Evolutionary conservation across 2,888 invertebrate genomes (phyloP).

Genomic region (Tiliacea citrago): DNA sequence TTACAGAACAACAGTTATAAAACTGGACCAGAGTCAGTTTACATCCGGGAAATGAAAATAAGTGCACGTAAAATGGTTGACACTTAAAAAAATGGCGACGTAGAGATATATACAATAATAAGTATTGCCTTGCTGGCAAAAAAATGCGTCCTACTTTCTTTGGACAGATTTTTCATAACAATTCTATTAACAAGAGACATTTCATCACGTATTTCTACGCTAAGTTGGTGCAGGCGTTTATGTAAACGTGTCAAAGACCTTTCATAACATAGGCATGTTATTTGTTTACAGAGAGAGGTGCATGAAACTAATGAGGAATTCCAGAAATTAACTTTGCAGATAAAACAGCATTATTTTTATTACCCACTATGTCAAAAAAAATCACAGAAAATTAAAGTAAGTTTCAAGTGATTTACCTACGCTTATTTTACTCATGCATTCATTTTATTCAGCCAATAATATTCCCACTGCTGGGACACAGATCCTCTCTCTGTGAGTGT

Average conservation of each 20-base stretch:
- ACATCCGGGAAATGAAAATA: neutral
- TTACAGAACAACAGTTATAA: neutral
- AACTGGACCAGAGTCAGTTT: neutral
- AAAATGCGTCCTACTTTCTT: conserved; percentile 4
- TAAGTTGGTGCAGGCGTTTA: neutral
- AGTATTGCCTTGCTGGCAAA: neutral
- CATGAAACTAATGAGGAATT: neutral
- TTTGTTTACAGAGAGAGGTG: neutral
- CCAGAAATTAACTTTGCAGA: neutral
- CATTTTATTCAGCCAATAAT: too few species aligned
- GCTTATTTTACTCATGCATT: neutral
- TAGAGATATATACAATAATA: conserved; percentile 1
- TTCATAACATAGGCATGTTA: neutral
- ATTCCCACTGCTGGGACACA: too few species aligned
- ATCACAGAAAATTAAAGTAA: neutral
- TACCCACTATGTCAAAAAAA: too few species aligned
- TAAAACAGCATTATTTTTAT: neutral
- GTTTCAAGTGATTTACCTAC: neutral
- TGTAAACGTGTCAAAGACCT: neutral
- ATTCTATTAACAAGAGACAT: neutral
- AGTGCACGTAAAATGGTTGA: neutral
- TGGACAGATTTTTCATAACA: neutral
- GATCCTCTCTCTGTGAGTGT: too few species aligned
- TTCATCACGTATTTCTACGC: neutral
- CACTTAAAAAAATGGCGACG: neutral